Evolutionary conservation across 1,140 invertebrate species (phyloP), one percentile per base, ranked within the genome.

Genomic region (Pogonomyrmex barbatus): DNA sequence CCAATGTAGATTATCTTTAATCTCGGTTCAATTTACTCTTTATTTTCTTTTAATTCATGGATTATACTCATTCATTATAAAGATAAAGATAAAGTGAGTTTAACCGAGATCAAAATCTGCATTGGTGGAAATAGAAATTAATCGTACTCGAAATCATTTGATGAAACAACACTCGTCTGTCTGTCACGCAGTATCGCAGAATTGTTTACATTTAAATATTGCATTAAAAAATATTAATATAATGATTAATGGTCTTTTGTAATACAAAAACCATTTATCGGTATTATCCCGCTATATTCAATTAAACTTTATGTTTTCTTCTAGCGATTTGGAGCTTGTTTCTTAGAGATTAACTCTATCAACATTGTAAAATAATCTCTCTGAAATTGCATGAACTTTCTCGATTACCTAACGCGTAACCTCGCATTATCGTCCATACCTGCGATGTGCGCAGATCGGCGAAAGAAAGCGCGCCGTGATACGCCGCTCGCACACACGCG

Each of bases 401-500:
- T 24, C 12, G 12, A 73, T 60, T 60, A 47, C n/a, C 52, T 36
- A 24, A 60, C 36, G 12, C 36, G 12, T 33, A 71, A 82, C 24
- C 24, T 24, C 24, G 65, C 52, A 17, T 52, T 30, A 50, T 42
- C n/a, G 36, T 30, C 5, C 14, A 17, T 9, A 24, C 33, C 52
- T n/a, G 17, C 9, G 39, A 73, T 24, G 42, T 39, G 4, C 42
- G 39, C 36, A 39, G 45, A 78, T 65, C 17, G 30, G 62, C 36
- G 45, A 67, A 79, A 24, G 45, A 67, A 33, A 62, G 75, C 14
- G 42, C 54, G 76, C 33, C 60, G 76, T 47, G 42, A 33, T 77
- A 58, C 17, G 36, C 62, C n/a, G 5, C 73, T 45, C 56, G 56
- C 45, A 56, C 78, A 30, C 24, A 14, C 68, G 39, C 52, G 9